Evolutionary conservation across 2,797 vertebrate species (phyloP).

Genomic region (Poecilia gillii): DNA sequence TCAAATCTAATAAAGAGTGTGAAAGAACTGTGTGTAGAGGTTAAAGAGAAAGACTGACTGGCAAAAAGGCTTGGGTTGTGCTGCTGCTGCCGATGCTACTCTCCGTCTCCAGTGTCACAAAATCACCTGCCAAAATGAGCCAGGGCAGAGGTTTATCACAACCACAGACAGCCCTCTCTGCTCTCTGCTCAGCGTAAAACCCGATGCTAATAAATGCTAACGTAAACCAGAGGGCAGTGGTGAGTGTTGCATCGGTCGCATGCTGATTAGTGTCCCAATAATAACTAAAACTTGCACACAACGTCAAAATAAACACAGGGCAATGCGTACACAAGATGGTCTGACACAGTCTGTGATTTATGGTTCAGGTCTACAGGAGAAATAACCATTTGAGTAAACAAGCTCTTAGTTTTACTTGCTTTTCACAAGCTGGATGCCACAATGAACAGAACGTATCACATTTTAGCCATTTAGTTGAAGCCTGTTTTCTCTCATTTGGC

Average conservation of each 20-base stretch:
- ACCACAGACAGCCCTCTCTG: conserved; percentile 21
- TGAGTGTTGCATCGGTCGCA: conserved; percentile 23
- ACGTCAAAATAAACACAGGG: conserved; percentile 49
- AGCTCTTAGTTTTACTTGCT: conserved; percentile 51
- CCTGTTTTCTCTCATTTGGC: conserved; percentile 18
- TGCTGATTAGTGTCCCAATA: conserved; percentile 35
- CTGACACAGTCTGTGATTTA: conserved; percentile 58
- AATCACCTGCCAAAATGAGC: conserved; percentile 65
- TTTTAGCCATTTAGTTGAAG: conserved; percentile 17
- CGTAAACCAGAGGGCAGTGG: conserved; percentile 34
- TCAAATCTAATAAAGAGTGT: conserved; percentile 72
- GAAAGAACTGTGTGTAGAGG: conserved; percentile 71
- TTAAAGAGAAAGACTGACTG: conserved; percentile 47
- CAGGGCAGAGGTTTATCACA: conserved; percentile 53
- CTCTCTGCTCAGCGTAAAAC: conserved; percentile 35
- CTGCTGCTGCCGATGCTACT: conserved; percentile 54
- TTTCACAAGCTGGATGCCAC: conserved; percentile 51
- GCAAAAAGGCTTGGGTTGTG: conserved; percentile 41
- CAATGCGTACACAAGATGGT: conserved; percentile 46
- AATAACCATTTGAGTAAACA: conserved; percentile 71
- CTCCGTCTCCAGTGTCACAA: conserved; percentile 44
- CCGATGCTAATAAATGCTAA: conserved; percentile 33
- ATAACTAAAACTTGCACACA: conserved; percentile 32
- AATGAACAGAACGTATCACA: conserved; percentile 53
- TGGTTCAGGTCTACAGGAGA: conserved; percentile 46